Conservation (phyloP, 2,888 invertebrate genomes). For the Eupithecia insigniata region DNA sequence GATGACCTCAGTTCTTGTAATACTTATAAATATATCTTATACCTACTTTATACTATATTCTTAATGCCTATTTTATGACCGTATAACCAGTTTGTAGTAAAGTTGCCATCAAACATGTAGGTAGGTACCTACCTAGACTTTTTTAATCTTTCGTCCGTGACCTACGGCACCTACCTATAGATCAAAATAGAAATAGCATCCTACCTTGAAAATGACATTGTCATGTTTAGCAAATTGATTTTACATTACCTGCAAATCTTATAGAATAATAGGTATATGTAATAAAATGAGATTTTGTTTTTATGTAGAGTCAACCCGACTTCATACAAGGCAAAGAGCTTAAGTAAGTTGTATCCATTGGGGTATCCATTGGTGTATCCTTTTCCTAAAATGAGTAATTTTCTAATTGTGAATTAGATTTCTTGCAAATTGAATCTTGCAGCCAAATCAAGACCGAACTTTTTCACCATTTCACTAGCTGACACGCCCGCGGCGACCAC, state of each 20-base stretch:
- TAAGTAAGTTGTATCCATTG: not conserved
- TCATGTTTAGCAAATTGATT: not conserved
- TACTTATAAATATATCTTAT: not conserved
- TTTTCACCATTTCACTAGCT: not conserved
- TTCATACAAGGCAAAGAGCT: not conserved
- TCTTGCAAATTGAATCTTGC: too few relatives aligned
- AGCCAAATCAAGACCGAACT: not conserved
- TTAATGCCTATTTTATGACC: not conserved
- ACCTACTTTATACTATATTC: not conserved
- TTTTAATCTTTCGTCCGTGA: constrained; percentile 6
- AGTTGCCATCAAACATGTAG: not conserved
- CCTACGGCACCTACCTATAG: constrained; percentile 16
- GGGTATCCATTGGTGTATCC: not conserved
- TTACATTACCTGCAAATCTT: not conserved
- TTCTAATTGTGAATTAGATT: too few relatives aligned
- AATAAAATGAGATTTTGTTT: too few relatives aligned
- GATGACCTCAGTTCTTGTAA: constrained; percentile 19
- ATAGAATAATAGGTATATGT: too few relatives aligned
- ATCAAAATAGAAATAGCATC: not conserved
- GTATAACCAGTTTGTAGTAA: constrained; percentile 11
- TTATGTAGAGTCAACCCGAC: not conserved
- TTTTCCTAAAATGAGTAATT: not conserved
- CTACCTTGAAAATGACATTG: not conserved
- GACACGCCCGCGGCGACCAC: too few relatives aligned
- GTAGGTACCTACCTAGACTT: not conserved